Conservation (phyloP, 2,113 vertebrate genomes). For the Thryonomys swinderianus region DNA sequence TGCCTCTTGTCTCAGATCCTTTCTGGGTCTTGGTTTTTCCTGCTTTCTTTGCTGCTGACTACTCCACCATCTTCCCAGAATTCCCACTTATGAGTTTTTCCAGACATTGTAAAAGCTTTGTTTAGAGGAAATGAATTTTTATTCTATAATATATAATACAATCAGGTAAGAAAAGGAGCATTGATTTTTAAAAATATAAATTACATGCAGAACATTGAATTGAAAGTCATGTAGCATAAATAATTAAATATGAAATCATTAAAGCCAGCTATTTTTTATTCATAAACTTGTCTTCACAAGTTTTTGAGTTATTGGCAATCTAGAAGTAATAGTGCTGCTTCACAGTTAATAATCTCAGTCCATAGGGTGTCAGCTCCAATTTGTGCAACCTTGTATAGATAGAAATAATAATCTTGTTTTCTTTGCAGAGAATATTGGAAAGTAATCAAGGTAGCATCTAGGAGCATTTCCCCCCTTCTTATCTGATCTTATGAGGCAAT, state of each 20-base stretch:
- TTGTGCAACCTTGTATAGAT: neutral
- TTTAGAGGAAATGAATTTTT: neutral
- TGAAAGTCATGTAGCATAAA: neutral
- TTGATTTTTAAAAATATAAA: neutral
- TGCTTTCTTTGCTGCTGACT: too few species aligned
- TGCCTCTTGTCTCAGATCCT: too few species aligned
- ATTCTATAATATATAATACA: neutral
- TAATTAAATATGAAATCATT: neutral
- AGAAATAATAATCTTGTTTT: slow-evolving; percentile 4
- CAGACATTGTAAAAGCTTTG: neutral
- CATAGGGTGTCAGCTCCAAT: neutral
- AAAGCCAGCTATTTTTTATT: neutral
- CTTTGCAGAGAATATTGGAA: neutral
- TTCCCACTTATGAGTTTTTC: neutral
- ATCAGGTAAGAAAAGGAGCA: neutral
- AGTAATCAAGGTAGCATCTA: neutral
- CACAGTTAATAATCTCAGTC: neutral
- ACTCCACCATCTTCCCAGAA: too few species aligned
- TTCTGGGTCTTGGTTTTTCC: too few species aligned
- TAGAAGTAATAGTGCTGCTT: neutral
- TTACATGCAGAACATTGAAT: neutral
- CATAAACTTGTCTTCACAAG: neutral
- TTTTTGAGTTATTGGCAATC: too few species aligned
- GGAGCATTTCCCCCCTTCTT: neutral
- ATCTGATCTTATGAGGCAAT: neutral